phyloP scores from a whole-genome alignment of 2,113 vertebrate species.

The Cavia aperea region DNA sequence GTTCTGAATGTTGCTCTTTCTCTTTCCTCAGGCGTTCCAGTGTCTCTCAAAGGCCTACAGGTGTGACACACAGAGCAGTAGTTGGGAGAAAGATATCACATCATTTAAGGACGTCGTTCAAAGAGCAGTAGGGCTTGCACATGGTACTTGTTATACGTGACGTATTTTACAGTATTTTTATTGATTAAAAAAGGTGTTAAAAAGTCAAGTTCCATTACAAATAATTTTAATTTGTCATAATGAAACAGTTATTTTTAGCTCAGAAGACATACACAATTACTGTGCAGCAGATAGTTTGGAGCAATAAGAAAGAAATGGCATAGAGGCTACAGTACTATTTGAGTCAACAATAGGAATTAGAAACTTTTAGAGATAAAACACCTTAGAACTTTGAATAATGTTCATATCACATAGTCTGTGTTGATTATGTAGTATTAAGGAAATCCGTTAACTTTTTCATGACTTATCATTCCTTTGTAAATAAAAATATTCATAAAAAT shows the following conservation, averaged over 20 bases:
- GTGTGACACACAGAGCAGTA: constrained; percentile 84
- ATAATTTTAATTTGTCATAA: background rate
- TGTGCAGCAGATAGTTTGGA: background rate
- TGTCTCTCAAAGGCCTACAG: constrained; percentile 91
- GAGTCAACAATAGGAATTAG: background rate
- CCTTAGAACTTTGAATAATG: background rate
- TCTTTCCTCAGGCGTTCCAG: constrained; percentile 84
- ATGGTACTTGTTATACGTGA: constrained; percentile 75
- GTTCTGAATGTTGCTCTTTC: constrained; percentile 51
- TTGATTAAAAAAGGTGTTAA: constrained; percentile 15
- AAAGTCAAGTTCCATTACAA: constrained; percentile 17
- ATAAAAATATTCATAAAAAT: constrained; percentile 31
- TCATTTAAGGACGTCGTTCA: constrained; percentile 86
- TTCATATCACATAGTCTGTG: background rate
- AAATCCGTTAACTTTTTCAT: background rate
- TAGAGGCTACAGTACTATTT: background rate
- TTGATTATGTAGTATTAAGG: background rate
- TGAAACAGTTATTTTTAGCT: constrained; percentile 28
- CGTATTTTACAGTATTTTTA: background rate
- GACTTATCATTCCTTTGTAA: constrained; percentile 17
- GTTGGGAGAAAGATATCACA: constrained; percentile 87
- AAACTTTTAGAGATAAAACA: background rate
- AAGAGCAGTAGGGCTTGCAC: constrained; percentile 82
- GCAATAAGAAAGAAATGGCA: background rate
- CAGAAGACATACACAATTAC: background rate